A percentile compares a stretch with the other conserved stretches of the same genome.
Evolutionary conservation across 2,797 vertebrate species (phyloP).

Genomic region (Acrossocheilus wenchowensis): DNA sequence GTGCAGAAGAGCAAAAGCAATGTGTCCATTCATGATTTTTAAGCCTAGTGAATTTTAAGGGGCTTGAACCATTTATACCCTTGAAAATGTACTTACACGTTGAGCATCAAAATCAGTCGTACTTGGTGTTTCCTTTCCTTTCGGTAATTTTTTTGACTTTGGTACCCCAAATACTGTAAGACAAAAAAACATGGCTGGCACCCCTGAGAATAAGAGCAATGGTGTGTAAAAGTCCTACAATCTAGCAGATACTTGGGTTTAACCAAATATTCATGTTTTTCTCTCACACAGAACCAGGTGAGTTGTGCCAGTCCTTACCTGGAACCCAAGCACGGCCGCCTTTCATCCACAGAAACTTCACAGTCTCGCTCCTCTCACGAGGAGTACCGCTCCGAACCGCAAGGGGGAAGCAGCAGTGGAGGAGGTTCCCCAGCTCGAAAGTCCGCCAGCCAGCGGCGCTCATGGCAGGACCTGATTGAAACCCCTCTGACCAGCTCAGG

Average conservation of each 20-base stretch:
- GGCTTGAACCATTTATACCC: background rate
- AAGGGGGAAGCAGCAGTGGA: slow-evolving; percentile 84
- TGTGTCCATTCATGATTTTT: slow-evolving; percentile 19
- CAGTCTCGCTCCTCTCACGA: slow-evolving; percentile 97
- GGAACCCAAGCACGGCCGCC: slow-evolving; percentile 91
- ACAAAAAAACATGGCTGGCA: background rate
- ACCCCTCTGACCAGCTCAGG: slow-evolving; percentile 95
- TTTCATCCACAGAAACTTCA: slow-evolving; percentile 96
- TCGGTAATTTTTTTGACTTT: background rate
- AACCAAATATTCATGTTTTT: background rate
- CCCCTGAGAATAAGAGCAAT: background rate
- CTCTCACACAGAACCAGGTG: slow-evolving; percentile 77
- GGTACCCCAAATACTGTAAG: background rate
- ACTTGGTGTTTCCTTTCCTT: background rate
- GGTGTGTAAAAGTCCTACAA: background rate
- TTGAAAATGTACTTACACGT: background rate
- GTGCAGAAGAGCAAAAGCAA: background rate
- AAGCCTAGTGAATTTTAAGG: background rate
- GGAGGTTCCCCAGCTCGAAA: slow-evolving; percentile 91
- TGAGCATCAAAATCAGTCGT: background rate
- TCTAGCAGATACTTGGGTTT: background rate
- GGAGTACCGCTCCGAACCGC: slow-evolving; percentile 91
- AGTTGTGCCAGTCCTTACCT: slow-evolving; percentile 88
- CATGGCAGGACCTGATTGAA: slow-evolving; percentile 99
- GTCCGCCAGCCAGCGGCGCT: slow-evolving; percentile 93